phyloP scores from a whole-genome alignment of 2,888 invertebrate genomes.

The Amorpha juglandis region DNA sequence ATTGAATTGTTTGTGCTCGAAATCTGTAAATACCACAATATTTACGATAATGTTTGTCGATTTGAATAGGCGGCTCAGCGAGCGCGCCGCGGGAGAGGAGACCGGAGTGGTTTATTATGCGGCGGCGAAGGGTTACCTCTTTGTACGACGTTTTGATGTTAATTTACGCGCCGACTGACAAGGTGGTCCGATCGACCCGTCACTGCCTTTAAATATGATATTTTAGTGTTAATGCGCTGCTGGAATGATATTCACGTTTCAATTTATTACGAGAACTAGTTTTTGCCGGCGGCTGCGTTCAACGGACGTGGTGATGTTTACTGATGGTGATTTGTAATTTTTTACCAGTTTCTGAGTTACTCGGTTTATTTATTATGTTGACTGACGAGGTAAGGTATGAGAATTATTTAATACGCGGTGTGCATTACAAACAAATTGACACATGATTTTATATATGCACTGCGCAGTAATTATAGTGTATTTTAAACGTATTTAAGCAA shows the following conservation, averaged over 20 bases:
- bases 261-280: conserved; percentile 60
- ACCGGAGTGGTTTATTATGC: conserved; percentile 66
- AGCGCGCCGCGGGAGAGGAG: conserved; percentile 67
- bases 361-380: not conserved
- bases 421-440: not conserved
- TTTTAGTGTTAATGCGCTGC: conserved; percentile 76
- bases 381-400: not conserved
- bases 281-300: conserved; percentile 34
- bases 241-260: conserved; percentile 57
- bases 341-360: not conserved
- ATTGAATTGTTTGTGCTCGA: conserved; percentile 83
- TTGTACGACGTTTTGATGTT: conserved; percentile 78
- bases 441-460: not conserved
- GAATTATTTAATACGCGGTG: conserved; percentile 1
- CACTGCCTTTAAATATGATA: conserved; percentile 67
- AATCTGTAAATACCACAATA: conserved; percentile 82
- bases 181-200: conserved; percentile 69
- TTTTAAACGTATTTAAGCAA: too few species aligned
- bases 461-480: not conserved
- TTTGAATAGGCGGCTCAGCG: conserved; percentile 70
- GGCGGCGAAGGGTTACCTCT: conserved; percentile 77
- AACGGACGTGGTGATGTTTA: conserved; percentile 32
- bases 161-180: conserved; percentile 72
- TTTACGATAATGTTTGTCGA: conserved; percentile 80
- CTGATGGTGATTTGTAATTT: conserved; percentile 25